Evolutionary conservation across 2,113 vertebrate species (phyloP), one percentile per base, ranked within the genome.

Genomic region (Pterocles orientalis): DNA sequence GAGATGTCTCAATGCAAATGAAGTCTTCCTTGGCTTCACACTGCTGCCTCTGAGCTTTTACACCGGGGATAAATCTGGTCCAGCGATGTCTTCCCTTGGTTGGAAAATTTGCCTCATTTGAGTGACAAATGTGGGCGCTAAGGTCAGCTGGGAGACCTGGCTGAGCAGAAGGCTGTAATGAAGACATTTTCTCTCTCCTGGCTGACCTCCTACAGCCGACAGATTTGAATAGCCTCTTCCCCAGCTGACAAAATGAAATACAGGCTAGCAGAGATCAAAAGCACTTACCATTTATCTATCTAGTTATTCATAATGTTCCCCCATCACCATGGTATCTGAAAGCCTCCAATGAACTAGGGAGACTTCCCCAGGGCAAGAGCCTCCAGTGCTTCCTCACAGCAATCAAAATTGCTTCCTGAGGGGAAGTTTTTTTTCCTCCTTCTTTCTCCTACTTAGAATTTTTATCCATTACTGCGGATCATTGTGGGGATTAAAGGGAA

Each of bases 181-280:
- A 97, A 96, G 86, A 95, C 78, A 93, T 96, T 93, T 94, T 95
- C 91, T 70, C 91, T 91, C 82, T 94, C 72, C 94, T 96, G 94
- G 83, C 94, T 97, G 94, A 96, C 95, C 96, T 95, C 94, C 88
- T 96, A 79, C 86, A 92, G 91, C 73, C 14, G 45, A 90, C 91
- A 94, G 92, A 94, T 95, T 97, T 96, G 96, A 97, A 94, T 94
- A 93, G 80, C 90, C 80, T 95, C 95, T 79, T 95, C 90, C 78
- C 84, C 90, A 94, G 92, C 75, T 97, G 96, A 93, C 92, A 95
- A 81, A 86, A 88, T 95, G 95, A 95, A 97, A 97, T 92, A 91
- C 82, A 87, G 69, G 36, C 85, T 91, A 84, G 69, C 85, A 90
- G 95, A 96, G 96, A 97, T 96, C 95, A 97, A 96, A 97, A 95